A percentile compares a stretch with the other conserved stretches of the same genome.
phyloP scores from a whole-genome alignment of 2,113 vertebrate genomes.

The Proterorhinus semilunaris region DNA sequence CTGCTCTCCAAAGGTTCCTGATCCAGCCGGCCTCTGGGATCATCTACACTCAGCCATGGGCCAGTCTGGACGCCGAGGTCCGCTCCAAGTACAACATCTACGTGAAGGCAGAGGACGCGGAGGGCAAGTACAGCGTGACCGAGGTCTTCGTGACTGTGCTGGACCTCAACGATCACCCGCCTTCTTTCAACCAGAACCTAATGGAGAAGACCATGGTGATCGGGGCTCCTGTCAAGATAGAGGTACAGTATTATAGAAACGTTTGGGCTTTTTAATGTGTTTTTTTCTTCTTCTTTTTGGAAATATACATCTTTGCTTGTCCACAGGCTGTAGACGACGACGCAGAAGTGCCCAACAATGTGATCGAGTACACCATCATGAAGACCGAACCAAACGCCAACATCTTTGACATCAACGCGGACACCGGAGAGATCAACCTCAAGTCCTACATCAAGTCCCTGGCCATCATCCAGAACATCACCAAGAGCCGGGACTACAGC shows the following conservation, averaged over 20 bases:
- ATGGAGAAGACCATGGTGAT: conserved; percentile 94
- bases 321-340: conserved; percentile 90
- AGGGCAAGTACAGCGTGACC: conserved; percentile 91
- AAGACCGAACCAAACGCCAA: conserved; percentile 89
- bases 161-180: conserved; percentile 93
- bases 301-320: neutral
- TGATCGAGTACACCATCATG: conserved; percentile 96
- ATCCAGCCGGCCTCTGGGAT: conserved; percentile 89
- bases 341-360: conserved; percentile 94
- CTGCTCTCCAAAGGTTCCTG: conserved; percentile 80
- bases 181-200: conserved; percentile 89
- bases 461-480: conserved; percentile 93
- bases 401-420: conserved; percentile 90
- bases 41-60: conserved; percentile 96
- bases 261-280: neutral
- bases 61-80: conserved; percentile 88
- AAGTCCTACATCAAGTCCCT: conserved; percentile 93
- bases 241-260: conserved; percentile 67
- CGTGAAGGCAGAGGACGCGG: conserved; percentile 92
- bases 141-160: conserved; percentile 91
- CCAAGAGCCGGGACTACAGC: conserved; percentile 81
- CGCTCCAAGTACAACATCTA: conserved; percentile 92
- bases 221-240: conserved; percentile 88
- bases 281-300: neutral
- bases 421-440: conserved; percentile 91